Evolutionary conservation across 2,888 invertebrate species (phyloP).

Genomic region (Leptopilina myrica): DNA sequence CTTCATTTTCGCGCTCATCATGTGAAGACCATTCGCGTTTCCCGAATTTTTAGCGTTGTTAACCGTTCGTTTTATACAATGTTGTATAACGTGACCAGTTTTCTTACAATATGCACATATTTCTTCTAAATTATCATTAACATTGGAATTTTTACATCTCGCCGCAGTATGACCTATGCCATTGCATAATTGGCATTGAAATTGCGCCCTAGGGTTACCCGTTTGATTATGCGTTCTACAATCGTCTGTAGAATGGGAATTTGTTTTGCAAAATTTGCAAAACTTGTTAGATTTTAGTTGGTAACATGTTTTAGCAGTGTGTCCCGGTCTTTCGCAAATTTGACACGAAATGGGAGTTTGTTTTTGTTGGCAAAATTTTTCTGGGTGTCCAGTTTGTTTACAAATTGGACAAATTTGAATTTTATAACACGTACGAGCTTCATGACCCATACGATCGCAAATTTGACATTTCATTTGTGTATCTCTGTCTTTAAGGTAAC

Average conservation of each 20-base stretch:
- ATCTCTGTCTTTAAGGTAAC: no score
- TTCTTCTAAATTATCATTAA: no score
- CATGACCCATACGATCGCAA: no score
- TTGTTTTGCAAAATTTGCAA: background rate
- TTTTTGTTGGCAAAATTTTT: no score
- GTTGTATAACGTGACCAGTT: background rate
- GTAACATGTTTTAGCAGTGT: background rate
- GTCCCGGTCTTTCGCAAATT: background rate
- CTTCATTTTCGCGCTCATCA: background rate
- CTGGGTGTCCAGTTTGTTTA: no score
- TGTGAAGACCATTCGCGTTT: background rate
- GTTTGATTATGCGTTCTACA: background rate
- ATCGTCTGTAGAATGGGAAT: background rate
- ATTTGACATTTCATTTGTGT: no score
- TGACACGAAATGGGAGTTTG: no score
- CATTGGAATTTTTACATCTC: no score
- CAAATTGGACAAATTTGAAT: background rate
- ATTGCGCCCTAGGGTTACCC: background rate
- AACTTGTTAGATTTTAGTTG: background rate
- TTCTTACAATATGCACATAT: background rate
- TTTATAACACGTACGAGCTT: no score
- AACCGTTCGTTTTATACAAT: background rate
- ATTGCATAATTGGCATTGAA: background rate
- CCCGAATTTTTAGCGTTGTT: background rate
- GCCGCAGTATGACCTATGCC: background rate